Conservation (phyloP, 1,140 invertebrate species). For the Epicauta chinensis region DNA sequence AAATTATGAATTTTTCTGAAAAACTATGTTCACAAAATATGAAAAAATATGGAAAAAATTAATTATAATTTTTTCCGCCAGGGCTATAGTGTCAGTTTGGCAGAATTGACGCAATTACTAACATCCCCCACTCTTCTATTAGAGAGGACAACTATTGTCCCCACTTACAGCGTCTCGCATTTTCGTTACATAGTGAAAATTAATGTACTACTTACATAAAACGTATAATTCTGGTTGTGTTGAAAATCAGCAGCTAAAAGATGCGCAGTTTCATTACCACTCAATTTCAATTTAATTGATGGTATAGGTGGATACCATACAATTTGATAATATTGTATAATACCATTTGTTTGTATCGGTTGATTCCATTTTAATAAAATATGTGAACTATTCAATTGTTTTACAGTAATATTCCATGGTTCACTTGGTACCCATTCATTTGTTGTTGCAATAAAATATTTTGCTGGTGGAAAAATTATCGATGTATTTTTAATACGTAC, state of each 20-base stretch:
- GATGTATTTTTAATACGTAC: conserved; percentile 50
- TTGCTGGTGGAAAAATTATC: conserved; percentile 51
- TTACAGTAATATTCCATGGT: conserved; percentile 57
- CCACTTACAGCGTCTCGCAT: conserved; percentile 57
- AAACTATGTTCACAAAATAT: too few species aligned
- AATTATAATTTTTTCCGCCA: too few species aligned
- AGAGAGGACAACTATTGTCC: too few species aligned
- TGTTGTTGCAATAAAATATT: conserved; percentile 55
- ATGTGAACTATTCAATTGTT: conserved; percentile 55
- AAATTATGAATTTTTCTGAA: too few species aligned
- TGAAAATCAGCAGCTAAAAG: conserved; percentile 53
- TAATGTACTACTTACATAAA: conserved; percentile 61
- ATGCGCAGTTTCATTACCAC: conserved; percentile 45
- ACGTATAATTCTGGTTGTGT: conserved; percentile 59
- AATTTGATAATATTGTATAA: conserved; percentile 58
- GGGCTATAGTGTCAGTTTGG: too few species aligned
- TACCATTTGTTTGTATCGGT: conserved; percentile 56
- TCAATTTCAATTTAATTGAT: conserved; percentile 28
- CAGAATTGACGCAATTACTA: too few species aligned
- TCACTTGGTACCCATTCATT: conserved; percentile 59
- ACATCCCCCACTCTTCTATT: too few species aligned
- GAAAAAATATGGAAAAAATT: too few species aligned
- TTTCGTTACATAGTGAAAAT: too few species aligned
- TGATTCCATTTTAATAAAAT: conserved; percentile 62
- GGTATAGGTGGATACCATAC: conserved; percentile 42